These are phyloP conservation scores for Apodemia mormo DNA, from an alignment of 2,888 invertebrate genomes.

Conservation along the genomic window DNA sequence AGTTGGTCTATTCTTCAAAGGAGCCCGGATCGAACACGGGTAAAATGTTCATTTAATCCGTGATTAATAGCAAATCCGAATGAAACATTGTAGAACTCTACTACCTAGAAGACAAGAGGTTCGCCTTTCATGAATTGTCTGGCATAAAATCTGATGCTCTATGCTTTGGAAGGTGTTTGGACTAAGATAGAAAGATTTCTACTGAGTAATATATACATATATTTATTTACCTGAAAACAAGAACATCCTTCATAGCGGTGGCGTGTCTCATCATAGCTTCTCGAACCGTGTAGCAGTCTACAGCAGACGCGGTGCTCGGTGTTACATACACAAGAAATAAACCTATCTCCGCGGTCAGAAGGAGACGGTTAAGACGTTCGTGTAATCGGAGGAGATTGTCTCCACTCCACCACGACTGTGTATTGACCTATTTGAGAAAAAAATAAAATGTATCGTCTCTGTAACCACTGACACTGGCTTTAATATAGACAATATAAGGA, in stretches of 20 bases:
- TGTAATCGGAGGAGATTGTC: constrained; percentile 48
- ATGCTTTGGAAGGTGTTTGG: no score
- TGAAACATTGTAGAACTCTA: no score
- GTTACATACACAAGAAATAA: constrained; percentile 83
- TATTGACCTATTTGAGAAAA: constrained; percentile 27
- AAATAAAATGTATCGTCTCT: not conserved
- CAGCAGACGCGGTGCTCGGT: constrained; percentile 75
- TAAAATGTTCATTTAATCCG: no score
- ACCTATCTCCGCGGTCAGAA: constrained; percentile 76
- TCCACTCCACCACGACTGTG: constrained; percentile 43
- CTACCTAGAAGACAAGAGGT: no score
- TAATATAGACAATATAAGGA: no score
- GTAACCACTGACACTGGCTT: no score
- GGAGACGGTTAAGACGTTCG: constrained; percentile 51
- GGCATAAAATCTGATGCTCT: no score
- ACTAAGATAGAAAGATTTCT: not conserved
- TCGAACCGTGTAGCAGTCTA: constrained; percentile 68
- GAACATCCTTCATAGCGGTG: constrained; percentile 43
- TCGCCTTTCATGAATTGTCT: no score
- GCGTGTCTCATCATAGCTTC: constrained; percentile 68
- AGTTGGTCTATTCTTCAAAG: no score
- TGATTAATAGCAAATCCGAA: no score
- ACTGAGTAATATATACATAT: no score
- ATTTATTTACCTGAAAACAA: constrained; percentile 52
- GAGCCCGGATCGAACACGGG: no score